Evolutionary conservation across 30 jellyfish, hydroid and myxozoan species (phyloP).

Genomic region (Sanderia malayensis): DNA sequence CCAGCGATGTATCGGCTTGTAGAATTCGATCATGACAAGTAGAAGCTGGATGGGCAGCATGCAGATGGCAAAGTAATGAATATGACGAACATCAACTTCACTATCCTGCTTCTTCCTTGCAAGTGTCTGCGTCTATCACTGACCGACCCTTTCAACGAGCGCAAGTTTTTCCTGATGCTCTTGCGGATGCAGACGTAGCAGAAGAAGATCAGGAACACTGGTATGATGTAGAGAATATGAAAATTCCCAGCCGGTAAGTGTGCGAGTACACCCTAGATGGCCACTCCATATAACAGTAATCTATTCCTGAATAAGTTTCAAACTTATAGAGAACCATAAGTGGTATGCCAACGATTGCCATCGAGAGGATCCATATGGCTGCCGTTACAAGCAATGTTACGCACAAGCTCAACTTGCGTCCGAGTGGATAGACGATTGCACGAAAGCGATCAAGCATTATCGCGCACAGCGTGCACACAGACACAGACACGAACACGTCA

Average conservation of each 20-base stretch:
- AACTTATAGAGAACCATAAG: constrained; percentile 38
- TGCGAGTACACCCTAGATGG: background rate
- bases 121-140: constrained; percentile 35
- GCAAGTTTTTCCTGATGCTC: background rate
- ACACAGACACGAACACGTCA: constrained; percentile 81
- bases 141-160: background rate
- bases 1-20: constrained; percentile 52
- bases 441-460: constrained; percentile 90
- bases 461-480: constrained; percentile 73
- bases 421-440: constrained; percentile 83
- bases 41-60: constrained; percentile 82
- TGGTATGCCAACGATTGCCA: constrained; percentile 74
- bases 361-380: constrained; percentile 74
- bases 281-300: background rate
- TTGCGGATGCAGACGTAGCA: background rate
- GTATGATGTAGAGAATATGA: background rate
- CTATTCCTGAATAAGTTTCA: constrained; percentile 38
- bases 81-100: constrained; percentile 75
- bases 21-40: constrained; percentile 29
- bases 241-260: background rate
- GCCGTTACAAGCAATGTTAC: constrained; percentile 33
- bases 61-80: constrained; percentile 83
- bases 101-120: constrained; percentile 64
- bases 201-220: constrained; percentile 7
- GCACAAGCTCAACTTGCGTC: constrained; percentile 50